These are phyloP conservation scores for Agelastica alni DNA, from an alignment of 2,888 invertebrate species.

Conservation along the genomic window DNA sequence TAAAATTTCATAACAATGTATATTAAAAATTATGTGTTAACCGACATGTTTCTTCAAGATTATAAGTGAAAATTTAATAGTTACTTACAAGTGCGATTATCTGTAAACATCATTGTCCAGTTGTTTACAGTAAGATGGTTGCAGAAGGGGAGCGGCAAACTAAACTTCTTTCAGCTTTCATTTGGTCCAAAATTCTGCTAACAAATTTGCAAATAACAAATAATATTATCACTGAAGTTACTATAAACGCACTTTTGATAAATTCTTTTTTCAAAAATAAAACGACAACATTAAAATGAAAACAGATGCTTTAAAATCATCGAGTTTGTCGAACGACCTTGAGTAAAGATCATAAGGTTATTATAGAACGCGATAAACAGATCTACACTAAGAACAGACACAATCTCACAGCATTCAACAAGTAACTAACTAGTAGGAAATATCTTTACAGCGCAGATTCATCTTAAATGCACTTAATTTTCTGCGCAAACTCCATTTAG, in stretches of 20 bases:
- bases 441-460: too few relatives aligned
- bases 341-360: background rate
- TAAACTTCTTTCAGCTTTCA: background rate
- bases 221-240: background rate
- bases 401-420: background rate
- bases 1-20: too few relatives aligned
- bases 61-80: background rate
- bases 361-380: background rate
- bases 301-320: background rate
- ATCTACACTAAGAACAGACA: background rate
- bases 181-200: background rate
- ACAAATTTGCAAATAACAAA: background rate
- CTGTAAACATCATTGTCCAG: background rate
- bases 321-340: background rate
- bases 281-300: background rate
- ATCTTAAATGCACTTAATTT: too few relatives aligned
- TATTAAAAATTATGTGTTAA: too few relatives aligned
- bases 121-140: background rate
- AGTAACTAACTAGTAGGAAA: too few relatives aligned
- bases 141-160: background rate
- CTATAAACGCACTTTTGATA: background rate
- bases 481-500: too few relatives aligned
- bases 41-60: too few relatives aligned
- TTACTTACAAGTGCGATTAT: background rate
- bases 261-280: background rate